Evolutionary conservation across 2,797 vertebrate genomes (phyloP).

Genomic region (Selene dorsalis): DNA sequence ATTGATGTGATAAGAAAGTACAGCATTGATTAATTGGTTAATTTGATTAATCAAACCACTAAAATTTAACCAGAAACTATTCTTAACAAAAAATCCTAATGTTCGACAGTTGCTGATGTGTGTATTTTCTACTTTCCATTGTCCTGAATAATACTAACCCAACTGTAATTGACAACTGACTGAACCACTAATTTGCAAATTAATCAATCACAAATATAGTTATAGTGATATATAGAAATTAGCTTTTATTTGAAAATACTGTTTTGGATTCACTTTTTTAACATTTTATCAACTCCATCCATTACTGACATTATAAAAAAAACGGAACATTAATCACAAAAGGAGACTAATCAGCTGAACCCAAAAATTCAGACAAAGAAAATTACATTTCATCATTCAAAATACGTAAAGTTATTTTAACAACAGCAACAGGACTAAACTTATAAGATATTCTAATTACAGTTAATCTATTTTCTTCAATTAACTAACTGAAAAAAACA

Average conservation of each 20-base stretch:
- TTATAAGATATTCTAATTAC: background rate
- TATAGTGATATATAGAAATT: too few relatives aligned
- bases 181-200: background rate
- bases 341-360: background rate
- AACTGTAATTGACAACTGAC: background rate
- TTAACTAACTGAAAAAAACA: background rate
- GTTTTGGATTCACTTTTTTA: background rate
- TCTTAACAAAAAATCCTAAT: too few relatives aligned
- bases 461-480: background rate
- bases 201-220: background rate
- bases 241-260: background rate
- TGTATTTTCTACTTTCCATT: too few relatives aligned
- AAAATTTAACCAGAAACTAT: too few relatives aligned
- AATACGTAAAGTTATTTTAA: background rate
- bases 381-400: background rate
- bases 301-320: too few relatives aligned
- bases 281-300: background rate
- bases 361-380: background rate
- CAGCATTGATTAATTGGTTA: too few relatives aligned
- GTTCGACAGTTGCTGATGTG: too few relatives aligned
- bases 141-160: too few relatives aligned
- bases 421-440: background rate
- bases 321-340: too few relatives aligned
- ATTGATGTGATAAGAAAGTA: too few relatives aligned
- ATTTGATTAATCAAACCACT: too few relatives aligned